Conservation (phyloP, 2,888 invertebrate species). For the Aleiodes testaceus region DNA sequence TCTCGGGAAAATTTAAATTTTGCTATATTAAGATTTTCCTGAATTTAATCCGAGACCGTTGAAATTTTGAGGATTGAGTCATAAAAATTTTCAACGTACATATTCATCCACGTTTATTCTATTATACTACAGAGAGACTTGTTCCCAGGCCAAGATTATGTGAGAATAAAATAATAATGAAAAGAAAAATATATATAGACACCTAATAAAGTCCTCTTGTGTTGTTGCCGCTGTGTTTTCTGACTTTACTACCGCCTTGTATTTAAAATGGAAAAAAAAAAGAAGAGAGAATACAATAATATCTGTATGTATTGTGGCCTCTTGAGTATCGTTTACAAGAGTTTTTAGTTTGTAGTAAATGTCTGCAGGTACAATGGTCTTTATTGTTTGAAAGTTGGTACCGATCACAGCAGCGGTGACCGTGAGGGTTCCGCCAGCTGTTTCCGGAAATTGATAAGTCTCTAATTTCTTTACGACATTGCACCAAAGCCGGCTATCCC, state of each 20-base stretch:
- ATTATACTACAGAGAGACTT: neutral
- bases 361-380: slow-evolving; percentile 49
- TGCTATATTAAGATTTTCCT: slow-evolving; percentile 14
- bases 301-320: neutral
- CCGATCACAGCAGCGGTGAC: slow-evolving; percentile 54
- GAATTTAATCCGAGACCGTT: slow-evolving; percentile 5
- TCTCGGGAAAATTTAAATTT: slow-evolving; percentile 10
- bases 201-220: slow-evolving; percentile 20
- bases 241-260: slow-evolving; percentile 57
- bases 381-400: slow-evolving; percentile 51
- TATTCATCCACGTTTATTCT: neutral
- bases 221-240: slow-evolving; percentile 52
- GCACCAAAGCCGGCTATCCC: slow-evolving; percentile 2
- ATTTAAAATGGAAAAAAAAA: slow-evolving; percentile 36
- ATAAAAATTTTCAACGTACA: slow-evolving; percentile 18
- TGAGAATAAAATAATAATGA: slow-evolving; percentile 6
- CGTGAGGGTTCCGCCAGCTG: slow-evolving; percentile 63
- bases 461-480: slow-evolving; percentile 65
- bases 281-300: slow-evolving; percentile 9
- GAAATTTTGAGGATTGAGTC: slow-evolving; percentile 6
- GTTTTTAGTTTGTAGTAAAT: slow-evolving; percentile 49
- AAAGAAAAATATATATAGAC: slow-evolving; percentile 11
- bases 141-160: slow-evolving; percentile 12
- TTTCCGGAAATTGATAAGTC: slow-evolving; percentile 69
- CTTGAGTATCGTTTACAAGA: slow-evolving; percentile 48